Evolutionary conservation across 2,797 vertebrate genomes (phyloP).

Genomic region (Melanotaenia nigrans): DNA sequence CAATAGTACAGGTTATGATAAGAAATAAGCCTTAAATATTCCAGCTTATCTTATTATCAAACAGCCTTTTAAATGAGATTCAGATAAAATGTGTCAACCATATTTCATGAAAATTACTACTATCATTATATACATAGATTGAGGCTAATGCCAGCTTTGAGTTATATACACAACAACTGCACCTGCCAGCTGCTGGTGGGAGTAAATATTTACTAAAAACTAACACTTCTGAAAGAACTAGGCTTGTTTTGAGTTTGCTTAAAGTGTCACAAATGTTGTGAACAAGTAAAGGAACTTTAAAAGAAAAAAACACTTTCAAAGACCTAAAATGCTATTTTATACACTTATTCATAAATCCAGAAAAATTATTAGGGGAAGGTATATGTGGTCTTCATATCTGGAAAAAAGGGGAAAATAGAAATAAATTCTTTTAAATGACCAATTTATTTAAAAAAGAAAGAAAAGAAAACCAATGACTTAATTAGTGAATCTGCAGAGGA

Average conservation of each 20-base stretch:
- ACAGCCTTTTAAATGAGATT: background rate
- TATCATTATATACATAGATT: too few relatives aligned
- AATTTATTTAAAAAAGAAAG: background rate
- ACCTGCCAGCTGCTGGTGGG: too few relatives aligned
- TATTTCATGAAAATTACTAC: too few relatives aligned
- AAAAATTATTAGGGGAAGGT: background rate
- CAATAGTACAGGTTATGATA: too few relatives aligned
- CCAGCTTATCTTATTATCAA: background rate
- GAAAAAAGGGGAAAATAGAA: background rate
- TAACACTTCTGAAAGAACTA: too few relatives aligned
- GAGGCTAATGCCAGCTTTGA: too few relatives aligned
- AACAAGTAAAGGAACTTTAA: too few relatives aligned
- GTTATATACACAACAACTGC: too few relatives aligned
- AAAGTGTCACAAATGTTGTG: too few relatives aligned
- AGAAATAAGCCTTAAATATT: too few relatives aligned
- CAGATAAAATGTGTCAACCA: too few relatives aligned
- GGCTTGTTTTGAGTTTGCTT: background rate
- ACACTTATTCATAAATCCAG: background rate
- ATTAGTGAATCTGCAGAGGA: background rate
- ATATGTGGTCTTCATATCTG: background rate
- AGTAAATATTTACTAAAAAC: too few relatives aligned
- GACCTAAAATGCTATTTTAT: background rate
- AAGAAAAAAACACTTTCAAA: background rate
- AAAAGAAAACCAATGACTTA: background rate
- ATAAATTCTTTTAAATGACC: background rate